Conservation (phyloP, 2,797 vertebrate genomes). For the Stomatorhinus walkeri region DNA sequence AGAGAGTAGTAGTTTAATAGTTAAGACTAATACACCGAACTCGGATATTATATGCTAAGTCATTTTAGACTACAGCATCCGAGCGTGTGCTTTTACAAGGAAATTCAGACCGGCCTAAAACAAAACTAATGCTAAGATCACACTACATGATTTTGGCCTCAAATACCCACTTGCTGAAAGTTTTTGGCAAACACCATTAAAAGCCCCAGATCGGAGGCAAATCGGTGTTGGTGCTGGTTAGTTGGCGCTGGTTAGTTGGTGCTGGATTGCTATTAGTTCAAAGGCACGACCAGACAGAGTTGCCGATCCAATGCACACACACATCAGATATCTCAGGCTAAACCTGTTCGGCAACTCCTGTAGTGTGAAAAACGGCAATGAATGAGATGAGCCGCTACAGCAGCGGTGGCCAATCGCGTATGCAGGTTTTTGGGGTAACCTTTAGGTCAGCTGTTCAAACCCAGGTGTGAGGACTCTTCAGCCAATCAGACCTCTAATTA, state of each 20-base stretch:
- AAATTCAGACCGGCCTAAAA: background rate
- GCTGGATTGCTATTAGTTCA: background rate
- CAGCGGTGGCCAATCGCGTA: background rate
- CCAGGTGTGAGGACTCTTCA: too few relatives aligned
- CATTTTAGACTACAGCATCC: background rate
- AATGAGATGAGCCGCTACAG: background rate
- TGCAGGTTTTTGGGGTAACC: too few relatives aligned
- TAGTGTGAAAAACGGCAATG: background rate
- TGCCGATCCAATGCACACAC: background rate
- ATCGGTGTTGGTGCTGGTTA: background rate
- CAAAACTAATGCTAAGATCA: background rate
- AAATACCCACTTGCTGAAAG: background rate
- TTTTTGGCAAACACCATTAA: background rate
- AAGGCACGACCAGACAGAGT: background rate
- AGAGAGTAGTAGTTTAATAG: background rate
- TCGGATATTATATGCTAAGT: background rate
- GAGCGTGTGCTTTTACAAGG: background rate
- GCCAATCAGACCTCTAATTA: too few relatives aligned
- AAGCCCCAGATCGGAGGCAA: background rate
- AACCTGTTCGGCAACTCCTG: background rate
- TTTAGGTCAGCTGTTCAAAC: too few relatives aligned
- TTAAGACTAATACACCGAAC: background rate
- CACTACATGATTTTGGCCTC: background rate
- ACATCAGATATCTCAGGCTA: background rate
- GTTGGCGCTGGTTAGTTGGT: background rate